Percentiles rank a stretch among this genome's conserved stretches.
Evolutionary conservation across 2,888 invertebrate species (phyloP).

Genomic region (Sesia apiformis): DNA sequence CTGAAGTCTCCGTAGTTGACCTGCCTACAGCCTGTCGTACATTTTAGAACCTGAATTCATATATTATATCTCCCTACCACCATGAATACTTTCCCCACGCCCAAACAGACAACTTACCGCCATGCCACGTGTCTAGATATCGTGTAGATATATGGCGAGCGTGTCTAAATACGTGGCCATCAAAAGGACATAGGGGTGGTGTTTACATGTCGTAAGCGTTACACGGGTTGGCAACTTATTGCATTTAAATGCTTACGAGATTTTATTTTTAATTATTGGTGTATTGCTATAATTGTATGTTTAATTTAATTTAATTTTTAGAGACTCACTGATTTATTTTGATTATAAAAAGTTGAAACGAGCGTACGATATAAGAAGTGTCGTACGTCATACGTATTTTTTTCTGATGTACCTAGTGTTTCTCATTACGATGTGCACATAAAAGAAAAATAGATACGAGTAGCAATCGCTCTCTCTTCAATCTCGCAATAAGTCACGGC

Average conservation of each 20-base stretch:
- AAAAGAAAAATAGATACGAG: conserved; percentile 5
- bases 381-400: too few relatives aligned
- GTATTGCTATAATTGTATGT: background rate
- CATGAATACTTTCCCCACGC: too few relatives aligned
- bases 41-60: too few relatives aligned
- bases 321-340: too few relatives aligned
- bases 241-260: background rate
- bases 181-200: conserved; percentile 16
- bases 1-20: too few relatives aligned
- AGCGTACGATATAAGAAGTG: too few relatives aligned
- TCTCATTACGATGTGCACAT: conserved; percentile 14
- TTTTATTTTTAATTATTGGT: conserved; percentile 11
- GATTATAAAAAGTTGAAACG: too few relatives aligned
- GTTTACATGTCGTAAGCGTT: conserved; percentile 23
- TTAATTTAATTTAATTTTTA: too few relatives aligned
- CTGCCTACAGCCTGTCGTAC: too few relatives aligned
- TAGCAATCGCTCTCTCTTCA: conserved; percentile 1
- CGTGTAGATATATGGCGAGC: conserved; percentile 16
- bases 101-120: background rate
- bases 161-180: conserved; percentile 10
- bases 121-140: conserved; percentile 21
- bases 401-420: background rate
- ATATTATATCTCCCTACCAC: too few relatives aligned
- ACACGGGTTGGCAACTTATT: conserved; percentile 4
- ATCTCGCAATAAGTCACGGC: conserved; percentile 8